Evolutionary conservation across 2,888 invertebrate species (phyloP), one percentile per base, ranked within the genome.

Genomic region (Argyresthia goedartella): DNA sequence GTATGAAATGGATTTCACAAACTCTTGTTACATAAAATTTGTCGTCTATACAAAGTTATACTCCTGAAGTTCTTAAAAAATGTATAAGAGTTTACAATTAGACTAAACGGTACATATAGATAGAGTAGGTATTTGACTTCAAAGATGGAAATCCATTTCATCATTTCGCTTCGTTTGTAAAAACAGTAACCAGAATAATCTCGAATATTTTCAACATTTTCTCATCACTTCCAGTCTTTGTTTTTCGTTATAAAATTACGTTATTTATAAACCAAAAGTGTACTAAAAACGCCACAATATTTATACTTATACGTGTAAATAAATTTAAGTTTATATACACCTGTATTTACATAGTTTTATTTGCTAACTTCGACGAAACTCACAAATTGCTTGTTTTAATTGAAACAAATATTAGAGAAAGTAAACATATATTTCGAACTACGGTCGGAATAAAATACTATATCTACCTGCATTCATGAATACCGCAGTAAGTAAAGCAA

Each of bases 271-370:
- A 25, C 68, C 65, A 47, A n/a, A n/a, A 39, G 39, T 53, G 43
- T 52, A 54, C 51, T 51, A 69, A 67, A 57, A 79, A 73, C 71
- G 82, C 82, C 84, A 85, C 82, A 82, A 82, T 68, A 73, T 80
- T 69, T 82, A 81, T 76, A 76, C 49, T 1, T 50, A 34, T 79
- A 77, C 65, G 81, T 86, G 85, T 84, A 85, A 85, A 86, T 86
- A 86, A 81, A 84, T 76, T 71, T 80, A 81, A 78, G 81, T 82
- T 84, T 84, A 82, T 84, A 84, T 79, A 84, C 81, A 82, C 80
- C 81, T 81, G 81, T 81, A 82, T 16, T 49, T 53, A 33, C 14
- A 9, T 25, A 45, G 10, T 50, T 50, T 50, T 4, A 34, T 42
- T 25, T 25, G 25, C 25, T 25, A 25, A 25, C 6, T 25, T 25